Base-by-base conservation (phyloP, 2,888 invertebrate species). In the Horisme vitalbata region DNA sequence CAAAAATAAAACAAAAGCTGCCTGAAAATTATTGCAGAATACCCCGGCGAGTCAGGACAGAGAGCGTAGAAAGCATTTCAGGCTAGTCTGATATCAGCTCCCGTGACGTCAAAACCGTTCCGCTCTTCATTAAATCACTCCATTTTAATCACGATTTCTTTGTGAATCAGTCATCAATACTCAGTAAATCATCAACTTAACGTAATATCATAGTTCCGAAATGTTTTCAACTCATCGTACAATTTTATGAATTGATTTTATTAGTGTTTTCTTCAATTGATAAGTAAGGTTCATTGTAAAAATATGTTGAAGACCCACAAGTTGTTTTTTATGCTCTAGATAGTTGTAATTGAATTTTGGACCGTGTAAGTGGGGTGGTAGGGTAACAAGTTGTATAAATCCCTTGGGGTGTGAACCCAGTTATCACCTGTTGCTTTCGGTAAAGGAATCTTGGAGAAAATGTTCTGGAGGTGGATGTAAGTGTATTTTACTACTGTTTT, bases 81-180 rank as follows among this genome's bases (percentile, higher is more conserved):
- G 79, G 76, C 83, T 88, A 89, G 88, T 89, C 85, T 83, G 84
- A 79, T 84, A 83, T 77, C 86, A 78, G 85, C 83, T 61, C 65
- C 68, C 84, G 86, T 78, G 83, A 83, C 84, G 84, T 82, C 87
- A 77, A 62, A 81, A 75, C 78, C 81, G 68, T 69, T 61, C 65
- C 61, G 58, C 67, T 75, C 63, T 61, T 47, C 68, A 62, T 59
- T 69, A 58, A 65, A 67, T 72, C 66, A 57, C 45, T 49, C 62
- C 71, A 74, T 76, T 77, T 58, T 57, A 55, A 59, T 60, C 48
- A 47, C 59, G 59, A 32, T 47, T 44, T 45, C 28, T 43, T 27
- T 31, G n/a, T 43, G 9, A 38, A 26, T 35, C 32, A 37, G 12
- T 28, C 23, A 4, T 10, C 4, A 23, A 20, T 31, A 32, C 9